Evolutionary conservation across 2,888 invertebrate species (phyloP).

Genomic region (Pristionchus arcanus): DNA sequence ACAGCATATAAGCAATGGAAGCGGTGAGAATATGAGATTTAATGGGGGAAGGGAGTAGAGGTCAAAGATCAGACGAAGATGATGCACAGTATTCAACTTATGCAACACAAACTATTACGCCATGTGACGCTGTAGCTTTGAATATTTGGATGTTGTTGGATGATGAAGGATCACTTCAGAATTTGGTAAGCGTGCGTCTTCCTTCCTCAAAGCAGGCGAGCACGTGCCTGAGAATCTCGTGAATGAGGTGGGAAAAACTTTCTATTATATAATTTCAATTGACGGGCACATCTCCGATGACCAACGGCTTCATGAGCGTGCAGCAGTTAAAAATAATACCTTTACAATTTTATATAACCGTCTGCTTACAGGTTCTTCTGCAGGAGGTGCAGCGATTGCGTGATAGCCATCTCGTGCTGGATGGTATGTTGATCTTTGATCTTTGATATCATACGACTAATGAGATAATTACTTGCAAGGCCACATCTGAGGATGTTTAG

Average conservation of each 20-base stretch:
- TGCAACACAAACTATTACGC: too few species aligned
- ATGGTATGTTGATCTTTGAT: slow-evolving; percentile 48
- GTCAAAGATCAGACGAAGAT: not conserved
- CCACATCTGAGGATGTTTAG: too few species aligned
- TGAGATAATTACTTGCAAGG: not conserved
- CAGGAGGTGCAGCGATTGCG: slow-evolving; percentile 37
- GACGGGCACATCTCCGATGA: too few species aligned
- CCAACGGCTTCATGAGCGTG: too few species aligned
- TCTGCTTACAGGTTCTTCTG: slow-evolving; percentile 48
- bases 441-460: not conserved
- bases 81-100: not conserved
- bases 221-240: slow-evolving; percentile 53
- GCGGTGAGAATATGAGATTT: slow-evolving; percentile 1
- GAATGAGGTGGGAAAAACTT: slow-evolving; percentile 39
- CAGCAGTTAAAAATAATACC: too few species aligned
- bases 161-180: not conserved
- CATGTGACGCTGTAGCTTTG: not conserved
- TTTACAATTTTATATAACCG: too few species aligned
- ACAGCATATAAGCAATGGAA: slow-evolving; percentile 55
- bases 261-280: too few species aligned
- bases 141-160: not conserved
- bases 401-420: slow-evolving; percentile 16
- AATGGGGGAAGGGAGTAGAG: not conserved
- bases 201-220: slow-evolving; percentile 54
- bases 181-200: slow-evolving; percentile 54